Base-by-base conservation (phyloP, 2,888 invertebrate genomes). In the Ectemnius continuus region DNA sequence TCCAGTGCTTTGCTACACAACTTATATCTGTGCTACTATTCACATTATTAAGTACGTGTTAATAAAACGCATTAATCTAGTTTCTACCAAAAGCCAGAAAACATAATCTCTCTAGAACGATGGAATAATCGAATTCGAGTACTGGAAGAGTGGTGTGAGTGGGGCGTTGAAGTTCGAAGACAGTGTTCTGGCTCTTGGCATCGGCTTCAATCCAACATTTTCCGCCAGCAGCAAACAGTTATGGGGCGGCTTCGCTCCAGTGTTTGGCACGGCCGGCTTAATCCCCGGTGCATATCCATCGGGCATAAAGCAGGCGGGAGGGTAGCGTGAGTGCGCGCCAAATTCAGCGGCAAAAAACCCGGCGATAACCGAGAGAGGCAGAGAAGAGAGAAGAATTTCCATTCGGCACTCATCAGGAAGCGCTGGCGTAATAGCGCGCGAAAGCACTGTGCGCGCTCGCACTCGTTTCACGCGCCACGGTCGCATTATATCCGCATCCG, bases 191-290 rank as follows among this genome's bases (percentile, higher is more conserved):
- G 11, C 36, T 1, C 36, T 36, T 36, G 36, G 36, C 36, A 36
- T 6, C 36, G 36, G 36, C 36, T 14, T 13, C 5, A 52, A 52
- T 52, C 52, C 52, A 16, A 11, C 8, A 52, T 52, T 52, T 16
- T 13, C n/a, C 47, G 47, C 23, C 52, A 16, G 18, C 6, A 16
- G 16, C 70, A 64, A 72, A 65, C 61, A 64, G 75, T 70, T 63
- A 64, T 14, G 8, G 13, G 36, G 16, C 28, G 58, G 47, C 56
- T 68, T 61, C 68, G 48, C 61, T 1, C 8, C 8, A 11, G 11
- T 36, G 18, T 18, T 14, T 36, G 52, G n/a, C 48, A 3, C 26
- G 13, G 57, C n/a, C 58, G 14, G 57, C 20, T 47, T 58, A 69
- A 69, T 61, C 56, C 48, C 16, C 16, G 18, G 16, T 26, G 52